Percentiles rank a stretch among this genome's conserved stretches.
Conservation (phyloP, 2,888 invertebrate genomes). For the Agonopterix alstromeriana region DNA sequence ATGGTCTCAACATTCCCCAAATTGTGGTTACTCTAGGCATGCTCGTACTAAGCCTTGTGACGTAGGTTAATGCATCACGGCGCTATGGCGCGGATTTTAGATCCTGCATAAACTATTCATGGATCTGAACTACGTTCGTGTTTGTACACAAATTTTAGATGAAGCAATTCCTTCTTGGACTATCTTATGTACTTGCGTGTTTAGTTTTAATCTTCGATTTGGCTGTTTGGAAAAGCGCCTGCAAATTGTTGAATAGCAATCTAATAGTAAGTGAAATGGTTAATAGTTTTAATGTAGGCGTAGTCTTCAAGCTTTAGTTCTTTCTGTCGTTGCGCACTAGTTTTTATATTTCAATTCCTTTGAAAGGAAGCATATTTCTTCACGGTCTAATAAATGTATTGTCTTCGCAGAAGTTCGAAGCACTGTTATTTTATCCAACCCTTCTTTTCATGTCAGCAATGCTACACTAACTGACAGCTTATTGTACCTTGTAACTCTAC, state of each 20-base stretch:
- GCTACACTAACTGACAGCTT: constrained; percentile 6
- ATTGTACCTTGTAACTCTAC: constrained; percentile 5
- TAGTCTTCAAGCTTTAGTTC: too few relatives aligned
- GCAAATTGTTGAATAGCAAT: too few relatives aligned
- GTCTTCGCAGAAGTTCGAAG: background rate
- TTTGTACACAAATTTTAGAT: constrained; percentile 4
- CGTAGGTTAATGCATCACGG: constrained; percentile 58
- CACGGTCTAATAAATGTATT: background rate
- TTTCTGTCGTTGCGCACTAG: too few relatives aligned
- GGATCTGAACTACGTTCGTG: constrained; percentile 19
- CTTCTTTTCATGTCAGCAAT: constrained; percentile 2
- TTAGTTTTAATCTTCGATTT: background rate
- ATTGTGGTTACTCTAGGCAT: constrained; percentile 21
- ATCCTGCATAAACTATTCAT: constrained; percentile 61
- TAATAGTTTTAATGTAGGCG: too few relatives aligned
- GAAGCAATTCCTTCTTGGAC: background rate
- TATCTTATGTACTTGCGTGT: background rate
- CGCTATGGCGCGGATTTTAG: constrained; percentile 42
- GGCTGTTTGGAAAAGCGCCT: too few relatives aligned
- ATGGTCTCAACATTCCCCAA: background rate
- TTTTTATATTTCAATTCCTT: background rate
- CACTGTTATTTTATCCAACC: constrained; percentile 3
- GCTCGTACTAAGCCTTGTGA: constrained; percentile 48
- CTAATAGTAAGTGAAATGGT: too few relatives aligned
- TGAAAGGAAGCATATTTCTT: background rate